These are phyloP conservation scores for Prunella himalayana DNA, from an alignment of 2,113 vertebrate species.

Conservation along the genomic window DNA sequence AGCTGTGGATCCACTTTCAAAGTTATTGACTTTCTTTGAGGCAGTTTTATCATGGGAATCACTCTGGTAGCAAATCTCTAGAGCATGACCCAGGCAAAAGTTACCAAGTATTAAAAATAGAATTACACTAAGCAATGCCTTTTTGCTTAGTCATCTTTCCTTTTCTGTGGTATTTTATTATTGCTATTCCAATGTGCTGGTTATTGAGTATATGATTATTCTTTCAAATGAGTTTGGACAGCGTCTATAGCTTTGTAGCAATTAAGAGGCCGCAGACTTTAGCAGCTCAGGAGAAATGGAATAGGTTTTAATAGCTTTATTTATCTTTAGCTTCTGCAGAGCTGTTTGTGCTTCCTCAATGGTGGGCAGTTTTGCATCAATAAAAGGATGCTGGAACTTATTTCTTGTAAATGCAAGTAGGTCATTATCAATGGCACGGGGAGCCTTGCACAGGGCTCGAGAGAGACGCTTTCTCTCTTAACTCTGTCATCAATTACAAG, in stretches of 20 bases:
- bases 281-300: conserved; percentile 66
- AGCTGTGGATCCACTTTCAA: not conserved
- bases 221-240: conserved; percentile 64
- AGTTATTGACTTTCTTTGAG: not conserved
- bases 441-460: not conserved
- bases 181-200: conserved; percentile 55
- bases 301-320: conserved; percentile 63
- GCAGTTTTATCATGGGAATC: not conserved
- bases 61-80: not conserved
- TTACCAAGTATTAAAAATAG: conserved; percentile 13
- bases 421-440: conserved; percentile 51
- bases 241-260: conserved; percentile 54
- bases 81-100: not conserved
- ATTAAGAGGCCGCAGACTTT: conserved; percentile 67
- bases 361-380: conserved; percentile 64
- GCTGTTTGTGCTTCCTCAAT: conserved; percentile 63
- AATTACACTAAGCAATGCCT: not conserved
- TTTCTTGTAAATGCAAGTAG: conserved; percentile 66
- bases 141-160: conserved; percentile 60
- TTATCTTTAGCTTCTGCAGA: conserved; percentile 56
- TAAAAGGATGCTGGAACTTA: conserved; percentile 62
- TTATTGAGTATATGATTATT: conserved; percentile 58
- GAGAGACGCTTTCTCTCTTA: not conserved
- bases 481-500: conserved; percentile 48
- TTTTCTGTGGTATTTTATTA: conserved; percentile 64